A percentile compares a stretch with the other conserved stretches of the same genome.
Evolutionary conservation across 2,797 vertebrate genomes (phyloP).

Genomic region (Mycteria americana): DNA sequence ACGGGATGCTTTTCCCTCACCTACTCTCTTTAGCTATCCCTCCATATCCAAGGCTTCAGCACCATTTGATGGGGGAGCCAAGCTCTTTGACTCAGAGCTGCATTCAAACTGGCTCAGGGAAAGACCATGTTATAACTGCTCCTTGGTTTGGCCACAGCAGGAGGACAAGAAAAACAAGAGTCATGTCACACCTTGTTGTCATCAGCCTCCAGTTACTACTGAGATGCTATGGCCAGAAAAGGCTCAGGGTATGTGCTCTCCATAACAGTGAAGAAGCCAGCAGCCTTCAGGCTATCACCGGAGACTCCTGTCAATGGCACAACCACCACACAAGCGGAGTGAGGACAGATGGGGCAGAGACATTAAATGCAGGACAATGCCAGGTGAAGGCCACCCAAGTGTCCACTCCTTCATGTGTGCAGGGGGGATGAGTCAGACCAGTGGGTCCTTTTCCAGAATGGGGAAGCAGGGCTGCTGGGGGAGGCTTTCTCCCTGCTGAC

Average conservation of each 20-base stretch:
- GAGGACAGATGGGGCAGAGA: neutral
- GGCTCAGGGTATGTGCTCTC: neutral
- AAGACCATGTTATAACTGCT: neutral
- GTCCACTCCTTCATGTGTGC: neutral
- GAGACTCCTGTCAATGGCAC: neutral
- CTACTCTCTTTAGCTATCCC: neutral
- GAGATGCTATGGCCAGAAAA: neutral
- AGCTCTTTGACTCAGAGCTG: neutral
- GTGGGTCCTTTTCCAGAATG: neutral
- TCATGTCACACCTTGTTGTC: neutral
- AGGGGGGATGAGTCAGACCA: neutral
- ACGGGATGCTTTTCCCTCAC: neutral
- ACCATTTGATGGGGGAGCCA: neutral
- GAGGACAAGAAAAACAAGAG: neutral
- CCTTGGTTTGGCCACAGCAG: neutral
- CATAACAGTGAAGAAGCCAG: neutral
- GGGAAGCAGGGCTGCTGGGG: conserved; percentile 31
- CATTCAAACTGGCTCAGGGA: neutral
- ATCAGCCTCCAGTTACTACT: neutral
- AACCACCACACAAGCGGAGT: neutral
- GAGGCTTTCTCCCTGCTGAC: conserved; percentile 39
- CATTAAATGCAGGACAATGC: neutral
- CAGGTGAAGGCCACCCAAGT: neutral
- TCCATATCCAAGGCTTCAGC: neutral
- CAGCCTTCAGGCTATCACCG: neutral